Conservation (phyloP, 2,113 vertebrate species). For the Panthera tigris region DNA sequence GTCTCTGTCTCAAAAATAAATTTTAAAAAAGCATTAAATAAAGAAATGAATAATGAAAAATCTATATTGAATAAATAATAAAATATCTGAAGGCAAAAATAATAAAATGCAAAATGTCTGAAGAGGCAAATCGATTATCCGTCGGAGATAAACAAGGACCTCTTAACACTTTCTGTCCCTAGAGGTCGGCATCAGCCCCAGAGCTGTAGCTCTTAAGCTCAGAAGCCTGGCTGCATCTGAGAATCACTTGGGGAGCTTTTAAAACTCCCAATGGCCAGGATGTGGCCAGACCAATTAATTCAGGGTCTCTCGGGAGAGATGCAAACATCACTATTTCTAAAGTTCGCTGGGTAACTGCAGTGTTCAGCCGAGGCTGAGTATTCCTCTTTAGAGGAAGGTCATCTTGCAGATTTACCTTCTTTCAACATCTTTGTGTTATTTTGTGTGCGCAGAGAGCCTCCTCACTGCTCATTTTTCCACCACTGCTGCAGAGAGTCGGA, state of each 20-base stretch:
- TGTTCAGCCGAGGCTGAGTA: neutral
- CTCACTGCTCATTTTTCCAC: neutral
- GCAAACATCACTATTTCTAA: neutral
- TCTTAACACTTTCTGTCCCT: neutral
- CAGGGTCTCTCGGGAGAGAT: neutral
- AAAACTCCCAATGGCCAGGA: neutral
- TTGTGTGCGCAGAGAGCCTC: neutral
- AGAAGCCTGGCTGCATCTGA: accelerated
- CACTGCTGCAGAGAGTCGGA: neutral
- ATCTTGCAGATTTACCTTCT: neutral
- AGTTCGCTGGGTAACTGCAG: neutral
- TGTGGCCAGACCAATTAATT: neutral
- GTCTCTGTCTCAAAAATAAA: too few species aligned
- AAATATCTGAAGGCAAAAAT: neutral
- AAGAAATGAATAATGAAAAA: neutral
- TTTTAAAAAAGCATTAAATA: too few species aligned
- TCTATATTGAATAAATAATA: neutral
- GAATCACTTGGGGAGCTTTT: neutral
- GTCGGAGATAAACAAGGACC: neutral
- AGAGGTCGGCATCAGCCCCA: neutral
- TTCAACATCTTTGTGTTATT: neutral
- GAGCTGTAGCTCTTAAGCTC: too few species aligned
- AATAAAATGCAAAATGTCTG: neutral
- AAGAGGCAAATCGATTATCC: too few species aligned
- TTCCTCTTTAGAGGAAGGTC: neutral